phyloP scores from a whole-genome alignment of 2,113 vertebrate genomes.

The Diadophis punctatus region DNA sequence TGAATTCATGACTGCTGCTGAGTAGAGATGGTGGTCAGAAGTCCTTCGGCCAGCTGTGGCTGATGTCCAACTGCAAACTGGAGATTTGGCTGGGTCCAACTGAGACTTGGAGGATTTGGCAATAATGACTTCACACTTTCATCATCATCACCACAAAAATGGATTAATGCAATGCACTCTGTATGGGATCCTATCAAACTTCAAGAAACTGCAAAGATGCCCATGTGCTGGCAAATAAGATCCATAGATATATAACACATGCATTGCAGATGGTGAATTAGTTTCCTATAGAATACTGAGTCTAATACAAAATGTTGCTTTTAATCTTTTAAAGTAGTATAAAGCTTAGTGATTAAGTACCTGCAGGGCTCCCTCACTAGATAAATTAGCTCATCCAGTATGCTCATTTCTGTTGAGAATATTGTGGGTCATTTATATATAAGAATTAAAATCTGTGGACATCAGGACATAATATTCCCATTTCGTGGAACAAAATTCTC shows the following conservation, averaged over 20 bases:
- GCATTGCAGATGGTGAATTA: neutral
- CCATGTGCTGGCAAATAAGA: neutral
- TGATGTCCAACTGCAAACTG: neutral
- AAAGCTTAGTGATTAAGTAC: neutral
- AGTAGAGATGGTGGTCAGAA: neutral
- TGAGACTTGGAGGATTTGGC: neutral
- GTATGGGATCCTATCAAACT: neutral
- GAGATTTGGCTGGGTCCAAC: neutral
- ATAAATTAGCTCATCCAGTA: neutral
- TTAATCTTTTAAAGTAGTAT: neutral
- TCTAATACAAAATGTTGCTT: neutral
- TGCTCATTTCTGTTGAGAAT: neutral
- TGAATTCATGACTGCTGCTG: neutral
- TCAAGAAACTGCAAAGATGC: neutral
- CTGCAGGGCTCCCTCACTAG: neutral
- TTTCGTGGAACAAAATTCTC: neutral
- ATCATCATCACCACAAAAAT: neutral
- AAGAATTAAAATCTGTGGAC: neutral
- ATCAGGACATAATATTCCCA: neutral
- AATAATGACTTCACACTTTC: neutral
- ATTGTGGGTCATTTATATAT: neutral
- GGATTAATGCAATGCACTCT: neutral
- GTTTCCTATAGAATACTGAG: neutral
- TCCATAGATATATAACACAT: neutral
- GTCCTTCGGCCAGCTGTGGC: neutral